Evolutionary conservation across 2,113 vertebrate species (phyloP), one percentile per base, ranked within the genome.

Genomic region (Pseudonaja textilis): DNA sequence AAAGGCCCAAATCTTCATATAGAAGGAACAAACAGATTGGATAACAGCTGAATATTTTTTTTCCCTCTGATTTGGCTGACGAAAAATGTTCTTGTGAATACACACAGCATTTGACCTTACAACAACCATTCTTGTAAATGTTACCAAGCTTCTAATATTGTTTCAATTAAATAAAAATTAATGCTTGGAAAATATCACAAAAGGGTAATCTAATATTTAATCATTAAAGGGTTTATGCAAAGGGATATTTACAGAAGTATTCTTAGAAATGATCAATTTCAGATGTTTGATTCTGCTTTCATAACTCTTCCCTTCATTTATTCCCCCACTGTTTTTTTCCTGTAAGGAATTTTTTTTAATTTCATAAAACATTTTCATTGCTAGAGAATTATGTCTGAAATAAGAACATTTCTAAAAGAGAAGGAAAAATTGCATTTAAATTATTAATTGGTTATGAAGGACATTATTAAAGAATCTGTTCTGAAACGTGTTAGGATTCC

Each of bases 161-260:
- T 97, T 97, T 98, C 96, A 98, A 98, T 98, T 98, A 98, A 98
- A 98, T 97, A 97, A 97, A 98, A 98, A 97, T 97, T 98, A 98
- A 97, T 97, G 93, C 96, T 97, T 93, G 95, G 96, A 96, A 98
- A 98, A 98, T 98, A 97, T 97, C 98, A 98, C 95, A 96, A 96
- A 98, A 98, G 97, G 97, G 96, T 97, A 98, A 97, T 95, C 96
- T 97, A 98, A 98, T 97, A 97, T 98, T 98, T 98, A 96, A 95
- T 96, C 96, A 94, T 96, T 97, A 97, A 96, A 92, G 61, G 91
- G 88, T 95, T 97, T 96, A 96, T 97, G 95, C 96, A 97, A 96
- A 96, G 87, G 93, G 91, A 95, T 97, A 97, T 97, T 98, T 97
- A 96, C 95, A 96, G 52, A 89, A 96, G 94, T 94, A 95, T 94